Conservation (phyloP, 2,113 vertebrate species). For the Pollachius pollachius region DNA sequence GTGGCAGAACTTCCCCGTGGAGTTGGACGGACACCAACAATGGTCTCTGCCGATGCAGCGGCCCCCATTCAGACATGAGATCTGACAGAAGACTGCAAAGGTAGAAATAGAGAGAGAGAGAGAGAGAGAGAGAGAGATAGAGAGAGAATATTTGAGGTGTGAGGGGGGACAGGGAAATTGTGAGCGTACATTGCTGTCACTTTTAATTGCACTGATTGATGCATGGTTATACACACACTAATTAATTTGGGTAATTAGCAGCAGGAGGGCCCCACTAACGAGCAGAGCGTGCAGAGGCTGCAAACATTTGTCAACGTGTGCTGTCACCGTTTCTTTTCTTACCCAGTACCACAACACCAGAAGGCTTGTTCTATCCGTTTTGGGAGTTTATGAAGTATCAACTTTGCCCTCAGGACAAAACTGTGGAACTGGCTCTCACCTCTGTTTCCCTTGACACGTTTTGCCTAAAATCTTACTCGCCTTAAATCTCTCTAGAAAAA, state of each 20-base stretch:
- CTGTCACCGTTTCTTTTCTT: constrained; percentile 19
- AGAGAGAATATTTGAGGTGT: not conserved
- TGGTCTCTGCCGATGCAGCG: constrained; percentile 73
- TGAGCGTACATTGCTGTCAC: constrained; percentile 15
- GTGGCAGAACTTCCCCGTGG: constrained; percentile 80
- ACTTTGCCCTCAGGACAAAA: constrained; percentile 29
- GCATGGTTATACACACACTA: constrained; percentile 20
- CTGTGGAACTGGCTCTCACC: constrained; percentile 11
- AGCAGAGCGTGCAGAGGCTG: constrained; percentile 47
- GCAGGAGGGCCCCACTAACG: constrained; percentile 36
- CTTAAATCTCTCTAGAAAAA: not conserved
- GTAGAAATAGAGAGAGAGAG: constrained; percentile 1
- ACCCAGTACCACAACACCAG: not conserved
- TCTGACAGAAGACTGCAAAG: constrained; percentile 76
- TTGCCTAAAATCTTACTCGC: constrained; percentile 11
- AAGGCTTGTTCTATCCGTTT: constrained; percentile 34
- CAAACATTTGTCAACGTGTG: constrained; percentile 30
- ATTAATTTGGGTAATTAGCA: constrained; percentile 40
- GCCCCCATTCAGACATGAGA: constrained; percentile 76
- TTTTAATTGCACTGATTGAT: constrained; percentile 49
- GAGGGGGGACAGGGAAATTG: constrained; percentile 12
- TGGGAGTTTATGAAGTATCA: constrained; percentile 36
- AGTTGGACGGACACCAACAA: constrained; percentile 80
- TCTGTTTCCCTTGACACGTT: constrained; percentile 20
- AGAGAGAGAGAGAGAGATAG: constrained; percentile 6